Evolutionary conservation across 2,797 vertebrate genomes (phyloP).

Genomic region (Rhabdomys pumilio): DNA sequence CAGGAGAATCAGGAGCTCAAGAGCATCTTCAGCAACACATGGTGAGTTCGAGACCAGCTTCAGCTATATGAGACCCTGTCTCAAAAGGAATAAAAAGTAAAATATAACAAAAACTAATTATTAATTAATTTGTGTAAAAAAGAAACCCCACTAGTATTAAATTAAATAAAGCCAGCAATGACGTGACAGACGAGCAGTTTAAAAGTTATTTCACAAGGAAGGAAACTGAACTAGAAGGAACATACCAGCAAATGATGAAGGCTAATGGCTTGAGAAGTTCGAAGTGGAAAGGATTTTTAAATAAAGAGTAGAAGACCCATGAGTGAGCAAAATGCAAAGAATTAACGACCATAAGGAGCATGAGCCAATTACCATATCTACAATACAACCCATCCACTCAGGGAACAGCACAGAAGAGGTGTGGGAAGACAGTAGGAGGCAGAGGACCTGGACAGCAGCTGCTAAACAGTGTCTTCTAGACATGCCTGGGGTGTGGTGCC

Average conservation of each 20-base stretch:
- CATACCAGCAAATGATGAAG: neutral
- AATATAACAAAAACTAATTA: neutral
- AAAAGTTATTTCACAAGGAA: neutral
- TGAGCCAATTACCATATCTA: neutral
- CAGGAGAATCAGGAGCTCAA: neutral
- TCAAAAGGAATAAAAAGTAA: neutral
- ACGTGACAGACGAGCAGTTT: neutral
- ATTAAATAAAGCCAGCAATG: neutral
- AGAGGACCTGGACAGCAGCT: neutral
- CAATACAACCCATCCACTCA: neutral
- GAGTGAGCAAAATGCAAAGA: neutral
- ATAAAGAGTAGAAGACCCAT: neutral
- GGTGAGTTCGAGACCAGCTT: neutral
- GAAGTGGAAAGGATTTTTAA: neutral
- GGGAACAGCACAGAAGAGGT: neutral
- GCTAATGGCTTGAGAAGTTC: neutral
- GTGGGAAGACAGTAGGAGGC: neutral
- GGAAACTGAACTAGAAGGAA: constrained; percentile 12
- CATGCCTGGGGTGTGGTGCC: neutral
- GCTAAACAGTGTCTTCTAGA: neutral
- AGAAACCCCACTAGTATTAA: neutral
- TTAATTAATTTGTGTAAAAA: neutral
- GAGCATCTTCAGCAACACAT: neutral
- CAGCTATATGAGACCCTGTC: neutral
- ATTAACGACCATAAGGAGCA: neutral